Conservation (phyloP, 2,113 vertebrate species). For the Empidonax alnorum region DNA sequence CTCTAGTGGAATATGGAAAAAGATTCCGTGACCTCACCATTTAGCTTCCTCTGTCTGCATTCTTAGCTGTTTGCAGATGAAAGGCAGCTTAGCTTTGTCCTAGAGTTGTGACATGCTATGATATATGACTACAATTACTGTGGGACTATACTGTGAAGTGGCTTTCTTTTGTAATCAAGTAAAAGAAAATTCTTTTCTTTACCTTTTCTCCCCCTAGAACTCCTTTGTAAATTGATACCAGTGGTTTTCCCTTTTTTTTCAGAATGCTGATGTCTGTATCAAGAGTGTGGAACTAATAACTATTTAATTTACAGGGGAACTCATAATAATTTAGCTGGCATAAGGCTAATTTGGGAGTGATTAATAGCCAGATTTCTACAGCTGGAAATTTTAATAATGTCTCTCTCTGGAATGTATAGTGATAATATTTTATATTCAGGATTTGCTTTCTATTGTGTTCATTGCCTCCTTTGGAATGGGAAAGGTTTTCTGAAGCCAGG, state of each 20-base stretch:
- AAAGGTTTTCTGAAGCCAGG: background rate
- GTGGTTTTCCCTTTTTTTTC: background rate
- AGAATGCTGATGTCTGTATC: background rate
- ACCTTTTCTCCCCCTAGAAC: background rate
- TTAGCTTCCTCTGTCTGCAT: slow-evolving; percentile 20
- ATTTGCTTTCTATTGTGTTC: slow-evolving; percentile 11
- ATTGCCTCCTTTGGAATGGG: background rate
- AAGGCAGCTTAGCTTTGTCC: slow-evolving; percentile 53
- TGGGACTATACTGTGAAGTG: slow-evolving; percentile 67
- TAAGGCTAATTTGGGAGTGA: slow-evolving; percentile 74
- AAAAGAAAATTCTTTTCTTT: background rate
- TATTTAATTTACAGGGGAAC: slow-evolving; percentile 74
- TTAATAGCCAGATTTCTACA: slow-evolving; percentile 71
- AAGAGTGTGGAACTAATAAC: slow-evolving; percentile 73
- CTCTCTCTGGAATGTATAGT: slow-evolving; percentile 52
- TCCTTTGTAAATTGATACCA: slow-evolving; percentile 65
- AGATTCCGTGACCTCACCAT: slow-evolving; percentile 68
- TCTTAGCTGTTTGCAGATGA: slow-evolving; percentile 34
- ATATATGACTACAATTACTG: slow-evolving; percentile 73
- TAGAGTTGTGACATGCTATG: slow-evolving; percentile 65
- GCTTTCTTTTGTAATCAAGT: slow-evolving; percentile 71
- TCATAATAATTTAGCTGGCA: slow-evolving; percentile 69
- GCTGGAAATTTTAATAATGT: slow-evolving; percentile 72
- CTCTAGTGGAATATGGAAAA: slow-evolving; percentile 81
- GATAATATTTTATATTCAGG: slow-evolving; percentile 3